Evolutionary conservation across 2,888 invertebrate species (phyloP), one percentile per base, ranked within the genome.

Genomic region (Byasa hedistus): DNA sequence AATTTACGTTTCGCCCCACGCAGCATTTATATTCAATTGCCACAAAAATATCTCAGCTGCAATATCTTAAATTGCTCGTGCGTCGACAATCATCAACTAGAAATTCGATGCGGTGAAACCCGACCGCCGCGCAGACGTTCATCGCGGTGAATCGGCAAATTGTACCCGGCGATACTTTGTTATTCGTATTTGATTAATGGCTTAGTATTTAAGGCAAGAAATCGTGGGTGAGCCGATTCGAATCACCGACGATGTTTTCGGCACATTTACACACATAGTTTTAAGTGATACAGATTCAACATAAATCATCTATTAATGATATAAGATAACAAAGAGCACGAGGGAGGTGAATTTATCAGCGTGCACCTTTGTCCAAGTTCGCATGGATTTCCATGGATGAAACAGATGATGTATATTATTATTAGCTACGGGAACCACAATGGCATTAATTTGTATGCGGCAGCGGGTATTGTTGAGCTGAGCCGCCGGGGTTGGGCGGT

Each of bases 361-460:
- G 44, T 44, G 12, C 17, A 19, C 15, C 15, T 15, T 44, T 44
- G 15, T 60, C 32, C 56, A 57, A 59, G 57, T 57, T 48, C 39
- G 57, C 23, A 58, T 58, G 32, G 54, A 62, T 62, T 66, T 66
- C 54, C 58, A 66, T 52, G 58, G 58, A 62, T 36, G 58, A 58
- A 58, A 57, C 17, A 52, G 57, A 54, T 51, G 44, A 66, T 62
- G 59, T 65, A 58, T 66, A 62, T 66, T 62, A 66, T 66, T 66
- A 66, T 62, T 66, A 59, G 61, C 62, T 54, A 62, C 54, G 54
- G 61, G 58, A 48, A 54, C 75, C 87, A 82, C 87, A 89, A 89
- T 88, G 82, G 84, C 84, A 89, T 89, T 89, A 90, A 88, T 88
- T 87, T 87, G 87, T 82, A 84, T 85, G 87, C 86, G 87, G 88